Evolutionary conservation across 2,888 invertebrate species (phyloP).

Genomic region (Nemurella pictetii): DNA sequence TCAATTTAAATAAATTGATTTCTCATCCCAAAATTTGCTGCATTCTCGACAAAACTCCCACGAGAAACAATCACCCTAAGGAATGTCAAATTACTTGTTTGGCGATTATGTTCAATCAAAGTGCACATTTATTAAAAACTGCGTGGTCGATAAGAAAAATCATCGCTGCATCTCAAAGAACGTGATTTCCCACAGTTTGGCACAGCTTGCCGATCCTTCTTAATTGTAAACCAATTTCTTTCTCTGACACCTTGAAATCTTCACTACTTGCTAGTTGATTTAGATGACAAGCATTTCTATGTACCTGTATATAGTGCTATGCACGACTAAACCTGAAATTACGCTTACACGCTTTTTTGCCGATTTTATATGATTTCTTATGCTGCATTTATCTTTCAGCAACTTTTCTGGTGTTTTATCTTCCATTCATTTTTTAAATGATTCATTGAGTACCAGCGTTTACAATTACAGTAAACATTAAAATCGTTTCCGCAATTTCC

Average conservation of each 20-base stretch:
- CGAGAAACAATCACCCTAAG: no score
- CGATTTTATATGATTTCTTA: neutral
- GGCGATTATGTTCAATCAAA: no score
- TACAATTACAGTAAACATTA: no score
- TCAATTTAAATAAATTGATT: no score
- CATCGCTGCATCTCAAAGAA: no score
- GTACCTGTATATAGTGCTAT: neutral
- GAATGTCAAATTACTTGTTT: no score
- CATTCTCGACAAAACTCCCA: no score
- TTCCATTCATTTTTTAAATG: neutral
- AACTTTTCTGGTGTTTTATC: neutral
- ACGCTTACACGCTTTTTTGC: neutral
- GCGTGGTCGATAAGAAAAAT: no score
- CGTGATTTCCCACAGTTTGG: no score
- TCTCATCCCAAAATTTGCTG: no score
- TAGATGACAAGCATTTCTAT: neutral
- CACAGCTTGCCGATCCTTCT: neutral
- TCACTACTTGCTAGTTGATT: neutral
- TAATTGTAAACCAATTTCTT: neutral
- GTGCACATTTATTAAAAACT: no score
- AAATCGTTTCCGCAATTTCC: neutral
- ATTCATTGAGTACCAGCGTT: neutral
- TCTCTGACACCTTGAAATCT: neutral
- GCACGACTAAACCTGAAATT: neutral
- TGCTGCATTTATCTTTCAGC: neutral